Percentiles rank a stretch among this genome's conserved stretches.
Conservation (phyloP, 92 coral and sea anemone species). For the Anthopleura xanthogrammica region DNA sequence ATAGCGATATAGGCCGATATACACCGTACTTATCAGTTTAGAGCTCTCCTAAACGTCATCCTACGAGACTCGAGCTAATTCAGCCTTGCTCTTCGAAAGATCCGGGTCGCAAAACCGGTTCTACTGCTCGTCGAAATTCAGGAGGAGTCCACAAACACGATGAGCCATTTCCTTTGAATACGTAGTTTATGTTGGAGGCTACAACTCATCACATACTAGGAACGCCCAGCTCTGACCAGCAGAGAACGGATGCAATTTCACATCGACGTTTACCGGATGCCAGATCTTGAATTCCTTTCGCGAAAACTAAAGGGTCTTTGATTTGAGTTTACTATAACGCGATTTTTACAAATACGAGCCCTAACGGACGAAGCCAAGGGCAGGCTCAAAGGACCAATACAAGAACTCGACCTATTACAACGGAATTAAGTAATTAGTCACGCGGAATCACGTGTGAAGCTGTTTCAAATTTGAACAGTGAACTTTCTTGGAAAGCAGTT, state of each 20-base stretch:
- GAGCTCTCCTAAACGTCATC: neutral
- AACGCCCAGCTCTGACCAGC: slow-evolving; percentile 35
- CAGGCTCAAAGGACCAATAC: neutral
- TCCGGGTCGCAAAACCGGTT: neutral
- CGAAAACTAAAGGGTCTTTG: slow-evolving; percentile 14
- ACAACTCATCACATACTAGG: slow-evolving; percentile 32
- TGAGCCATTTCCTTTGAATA: slow-evolving; percentile 15
- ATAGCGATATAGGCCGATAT: neutral
- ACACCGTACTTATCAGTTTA: neutral
- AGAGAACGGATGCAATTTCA: slow-evolving; percentile 41
- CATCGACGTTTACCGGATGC: slow-evolving; percentile 37
- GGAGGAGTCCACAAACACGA: neutral
- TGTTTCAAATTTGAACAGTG: slow-evolving; percentile 12
- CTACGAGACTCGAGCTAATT: neutral
- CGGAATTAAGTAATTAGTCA: slow-evolving; percentile 14
- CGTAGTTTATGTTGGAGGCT: slow-evolving; percentile 10
- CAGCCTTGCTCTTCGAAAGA: neutral
- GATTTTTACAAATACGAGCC: neutral
- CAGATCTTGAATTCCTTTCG: slow-evolving; percentile 34
- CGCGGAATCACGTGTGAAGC: slow-evolving; percentile 5
- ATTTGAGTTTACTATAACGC: neutral
- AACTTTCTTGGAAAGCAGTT: neutral
- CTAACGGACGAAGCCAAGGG: neutral
- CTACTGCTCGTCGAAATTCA: neutral
- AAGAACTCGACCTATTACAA: neutral